Evolutionary conservation across 2,888 invertebrate species (phyloP), one percentile per base, ranked within the genome.

Genomic region (Matsumyia berberina): DNA sequence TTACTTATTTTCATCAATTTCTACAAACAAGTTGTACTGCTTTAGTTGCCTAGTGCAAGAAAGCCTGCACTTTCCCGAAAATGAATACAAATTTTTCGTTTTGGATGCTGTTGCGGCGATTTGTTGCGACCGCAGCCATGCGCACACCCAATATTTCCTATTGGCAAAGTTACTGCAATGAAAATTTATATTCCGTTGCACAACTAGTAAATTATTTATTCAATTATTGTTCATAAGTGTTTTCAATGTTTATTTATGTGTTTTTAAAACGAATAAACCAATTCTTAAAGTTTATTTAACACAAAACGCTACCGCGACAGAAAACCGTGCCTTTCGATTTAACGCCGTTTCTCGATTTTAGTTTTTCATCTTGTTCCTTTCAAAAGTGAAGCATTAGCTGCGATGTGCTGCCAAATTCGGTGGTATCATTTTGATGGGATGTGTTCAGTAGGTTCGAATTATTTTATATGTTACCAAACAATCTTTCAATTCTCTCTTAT

Each of bases 81-180:
- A 60, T 60, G 62, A 73, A 66, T 46, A 76, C 49, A 60, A 62
- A 24, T 62, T 49, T 55, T 78, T 58, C 12, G 55, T 35, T 11
- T 17, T 37, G 37, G 67, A 78, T 78, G 78, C 83, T 78, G 83
- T 83, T 83, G 83, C 83, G 78, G 78, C 82, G 72, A 82, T 72
- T 82, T 82, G 77, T 82, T 82, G 77, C 82, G 72, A 73, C 83
- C 83, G 64, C 57, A 69, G 73, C 83, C 83, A 83, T 83, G 83
- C 83, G 83, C 83, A 83, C 64, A 78, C 53, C 44, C 66, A 8
- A 53, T 57, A 44, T 58, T 64, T 57, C 39, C 57, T 37, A 49
- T 58, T 15, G 53, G 55, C 17, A 11, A 58, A 46, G 60, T 70
- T 78, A 19, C 29, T 17, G 19, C 9, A 9, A 19, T 31, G n/a